Conservation (phyloP, 2,113 vertebrate genomes). For the Oceanodroma tethys region DNA sequence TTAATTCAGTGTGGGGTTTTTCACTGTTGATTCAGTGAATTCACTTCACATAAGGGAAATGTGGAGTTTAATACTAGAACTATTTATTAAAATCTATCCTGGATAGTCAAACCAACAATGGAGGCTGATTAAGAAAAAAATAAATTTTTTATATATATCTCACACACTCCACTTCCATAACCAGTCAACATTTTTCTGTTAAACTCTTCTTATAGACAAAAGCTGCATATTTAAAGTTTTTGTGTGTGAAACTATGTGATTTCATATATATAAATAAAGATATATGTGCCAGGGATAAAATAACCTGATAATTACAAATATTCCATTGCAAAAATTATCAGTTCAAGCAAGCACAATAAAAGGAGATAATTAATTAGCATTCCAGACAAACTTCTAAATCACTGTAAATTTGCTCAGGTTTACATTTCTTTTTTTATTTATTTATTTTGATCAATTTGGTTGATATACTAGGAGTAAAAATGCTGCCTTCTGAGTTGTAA, state of each 20-base stretch:
- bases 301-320: neutral
- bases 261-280: neutral
- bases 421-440: neutral
- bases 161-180: neutral
- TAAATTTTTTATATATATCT: accelerated
- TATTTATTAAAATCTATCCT: neutral
- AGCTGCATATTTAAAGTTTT: neutral
- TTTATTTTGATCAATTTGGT: neutral
- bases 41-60: neutral
- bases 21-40: no score
- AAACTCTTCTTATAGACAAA: neutral
- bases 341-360: neutral
- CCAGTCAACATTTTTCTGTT: neutral
- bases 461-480: neutral
- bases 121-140: neutral
- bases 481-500: neutral
- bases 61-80: neutral
- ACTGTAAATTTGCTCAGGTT: neutral
- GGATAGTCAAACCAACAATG: neutral
- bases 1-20: neutral
- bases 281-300: neutral
- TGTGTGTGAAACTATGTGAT: neutral
- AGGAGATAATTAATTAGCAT: neutral
- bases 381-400: neutral
- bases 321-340: neutral